Evolutionary conservation across 1,140 invertebrate genomes (phyloP).

Genomic region (Elymnias hypermnestra): DNA sequence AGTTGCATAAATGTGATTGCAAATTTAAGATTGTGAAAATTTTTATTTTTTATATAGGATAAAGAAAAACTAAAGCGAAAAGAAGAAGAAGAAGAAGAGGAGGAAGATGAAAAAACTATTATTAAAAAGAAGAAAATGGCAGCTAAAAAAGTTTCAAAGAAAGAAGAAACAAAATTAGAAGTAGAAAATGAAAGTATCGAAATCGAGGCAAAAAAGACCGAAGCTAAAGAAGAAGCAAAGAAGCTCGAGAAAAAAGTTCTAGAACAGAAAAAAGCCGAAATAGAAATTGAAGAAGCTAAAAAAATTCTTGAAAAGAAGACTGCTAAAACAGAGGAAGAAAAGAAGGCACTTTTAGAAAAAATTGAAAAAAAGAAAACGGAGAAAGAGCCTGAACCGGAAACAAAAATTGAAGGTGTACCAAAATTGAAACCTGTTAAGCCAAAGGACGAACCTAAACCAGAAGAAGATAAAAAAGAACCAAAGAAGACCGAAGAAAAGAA

Average conservation of each 20-base stretch:
- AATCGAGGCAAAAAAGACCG: conserved; percentile 35
- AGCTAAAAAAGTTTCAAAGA: conserved; percentile 61
- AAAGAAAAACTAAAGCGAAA: conserved; percentile 9
- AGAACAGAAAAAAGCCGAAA: conserved; percentile 64
- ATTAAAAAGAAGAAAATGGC: conserved; percentile 65
- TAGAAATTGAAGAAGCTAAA: conserved; percentile 68
- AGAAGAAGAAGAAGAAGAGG: conserved; percentile 19
- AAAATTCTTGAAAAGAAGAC: conserved; percentile 74
- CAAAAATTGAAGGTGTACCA: conserved; percentile 73
- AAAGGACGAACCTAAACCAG: conserved; percentile 67
- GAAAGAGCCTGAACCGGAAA: conserved; percentile 58
- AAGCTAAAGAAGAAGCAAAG: conserved; percentile 63
- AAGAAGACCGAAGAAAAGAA: conserved; percentile 70
- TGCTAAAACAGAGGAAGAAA: conserved; percentile 73
- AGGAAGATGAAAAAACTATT: conserved; percentile 38
- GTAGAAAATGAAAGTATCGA: conserved; percentile 52
- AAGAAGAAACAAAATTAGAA: conserved; percentile 27
- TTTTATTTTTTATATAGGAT: neutral
- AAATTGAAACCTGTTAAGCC: conserved; percentile 76
- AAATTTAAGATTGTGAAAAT: too few species aligned
- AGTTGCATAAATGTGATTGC: too few species aligned
- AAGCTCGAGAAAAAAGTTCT: conserved; percentile 50
- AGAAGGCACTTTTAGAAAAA: conserved; percentile 71
- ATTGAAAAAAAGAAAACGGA: conserved; percentile 70
- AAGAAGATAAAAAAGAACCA: conserved; percentile 60